Evolutionary conservation across 2,888 invertebrate genomes (phyloP), one percentile per base, ranked within the genome.

Genomic region (Villa cingulata): DNA sequence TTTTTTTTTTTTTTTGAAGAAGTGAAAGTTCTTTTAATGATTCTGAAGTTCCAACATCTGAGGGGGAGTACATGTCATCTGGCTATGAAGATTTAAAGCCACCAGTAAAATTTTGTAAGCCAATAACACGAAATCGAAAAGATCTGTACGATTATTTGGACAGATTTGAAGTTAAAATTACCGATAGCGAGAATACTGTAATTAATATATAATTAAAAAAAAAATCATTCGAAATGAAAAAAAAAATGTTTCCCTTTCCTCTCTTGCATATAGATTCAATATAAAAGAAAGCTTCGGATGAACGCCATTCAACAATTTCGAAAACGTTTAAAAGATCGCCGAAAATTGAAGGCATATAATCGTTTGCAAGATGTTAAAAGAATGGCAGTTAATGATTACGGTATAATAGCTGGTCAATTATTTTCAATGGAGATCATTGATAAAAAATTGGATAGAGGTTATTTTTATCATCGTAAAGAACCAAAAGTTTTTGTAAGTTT

Each of bases 381-480:
- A 14, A 38, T 47, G 39, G 42, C 23, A 16, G 34, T 29, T 5
- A 23, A 34, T 12, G 42, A 48, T 46, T 39, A 23, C 4, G 37
- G 12, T 15, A 16, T 23, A 9, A 42, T 37, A 17, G 48, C 48
- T 5, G 34, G 41, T 15, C 15, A 23, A 15, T 37, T 51, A 17
- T 16, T 18, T 4, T 16, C 43, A 18, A 5, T 20, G 4, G 51
- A 51, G 37, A n/a, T 48, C 4, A 32, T 2, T 4, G 51, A 51
- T 43, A 51, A 51, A 15, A 51, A 48, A 44, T 36, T 51, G n/a
- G n/a, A 51, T 44, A 37, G 46, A 18, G n/a, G 16, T 2, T 51
- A 27, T 32, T 51, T 45, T 23, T 48, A 51, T 41, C 17, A 19
- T 4, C 38, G 37, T 2, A 32, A 27, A 10, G 51, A 51, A 38